Evolutionary conservation across 2,797 vertebrate genomes (phyloP).

Genomic region (Gastrophryne carolinensis): DNA sequence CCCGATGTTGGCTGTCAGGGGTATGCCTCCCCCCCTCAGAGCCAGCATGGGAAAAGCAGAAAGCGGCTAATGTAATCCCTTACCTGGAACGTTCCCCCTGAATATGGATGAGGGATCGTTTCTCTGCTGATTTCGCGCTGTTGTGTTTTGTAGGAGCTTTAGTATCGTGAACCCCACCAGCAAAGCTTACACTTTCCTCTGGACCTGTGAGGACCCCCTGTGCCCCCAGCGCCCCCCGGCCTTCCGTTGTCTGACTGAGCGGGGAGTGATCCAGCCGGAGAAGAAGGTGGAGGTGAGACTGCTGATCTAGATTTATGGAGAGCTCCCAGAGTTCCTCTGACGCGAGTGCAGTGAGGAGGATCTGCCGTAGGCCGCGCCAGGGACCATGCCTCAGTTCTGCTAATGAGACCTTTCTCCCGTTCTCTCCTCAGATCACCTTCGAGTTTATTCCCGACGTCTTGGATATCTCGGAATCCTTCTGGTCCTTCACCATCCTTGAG

Average conservation of each 20-base stretch:
- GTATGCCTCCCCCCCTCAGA: no score
- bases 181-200: constrained; percentile 75
- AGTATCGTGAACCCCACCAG: constrained; percentile 81
- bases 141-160: constrained; percentile 71
- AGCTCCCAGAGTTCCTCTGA: no score
- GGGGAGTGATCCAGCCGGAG: constrained; percentile 73
- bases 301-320: no score
- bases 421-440: constrained; percentile 73
- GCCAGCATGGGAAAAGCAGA: no score
- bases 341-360: not conserved
- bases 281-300: constrained; percentile 84
- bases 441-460: constrained; percentile 73
- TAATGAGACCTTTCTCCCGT: not conserved
- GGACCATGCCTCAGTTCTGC: no score
- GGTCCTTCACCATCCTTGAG: constrained; percentile 80
- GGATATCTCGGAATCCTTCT: constrained; percentile 79
- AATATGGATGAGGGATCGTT: no score
- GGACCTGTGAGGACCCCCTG: constrained; percentile 75
- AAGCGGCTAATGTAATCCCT: no score
- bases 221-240: constrained; percentile 54
- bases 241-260: constrained; percentile 77
- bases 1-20: no score
- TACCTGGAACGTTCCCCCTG: no score
- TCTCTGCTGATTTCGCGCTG: no score
- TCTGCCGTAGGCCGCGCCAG: no score